These are phyloP conservation scores for Riparia riparia DNA, from an alignment of 2,113 vertebrate species.

Conservation along the genomic window DNA sequence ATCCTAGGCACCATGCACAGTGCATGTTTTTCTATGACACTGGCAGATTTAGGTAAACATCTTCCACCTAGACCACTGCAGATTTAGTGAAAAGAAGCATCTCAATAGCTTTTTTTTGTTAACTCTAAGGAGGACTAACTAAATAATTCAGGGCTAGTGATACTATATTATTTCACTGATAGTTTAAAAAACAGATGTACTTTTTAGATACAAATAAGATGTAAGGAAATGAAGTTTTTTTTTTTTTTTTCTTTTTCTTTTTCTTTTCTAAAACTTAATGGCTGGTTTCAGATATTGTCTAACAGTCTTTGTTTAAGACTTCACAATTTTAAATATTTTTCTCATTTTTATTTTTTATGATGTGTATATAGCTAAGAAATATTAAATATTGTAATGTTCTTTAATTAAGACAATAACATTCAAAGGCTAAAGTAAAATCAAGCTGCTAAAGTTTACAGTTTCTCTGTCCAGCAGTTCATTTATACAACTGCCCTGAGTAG, in stretches of 20 bases:
- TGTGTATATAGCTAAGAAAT: slow-evolving; percentile 75
- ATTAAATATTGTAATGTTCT: slow-evolving; percentile 76
- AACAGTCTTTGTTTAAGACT: slow-evolving; percentile 5
- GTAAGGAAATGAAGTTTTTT: neutral
- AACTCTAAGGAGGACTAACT: slow-evolving; percentile 6
- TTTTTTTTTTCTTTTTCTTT: neutral
- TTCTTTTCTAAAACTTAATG: neutral
- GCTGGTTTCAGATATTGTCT: slow-evolving; percentile 30
- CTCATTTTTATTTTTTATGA: slow-evolving; percentile 46
- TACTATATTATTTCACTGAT: neutral
- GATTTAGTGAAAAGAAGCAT: slow-evolving; percentile 53
- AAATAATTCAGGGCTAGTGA: neutral
- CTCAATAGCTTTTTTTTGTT: neutral
- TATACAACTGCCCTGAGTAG: slow-evolving; percentile 86
- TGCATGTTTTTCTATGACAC: slow-evolving; percentile 22
- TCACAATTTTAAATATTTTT: slow-evolving; percentile 13
- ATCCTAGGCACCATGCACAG: slow-evolving; percentile 54
- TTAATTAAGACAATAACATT: slow-evolving; percentile 79
- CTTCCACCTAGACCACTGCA: slow-evolving; percentile 35
- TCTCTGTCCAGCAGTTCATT: slow-evolving; percentile 85
- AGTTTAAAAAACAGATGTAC: slow-evolving; percentile 15
- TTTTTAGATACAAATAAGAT: slow-evolving; percentile 28
- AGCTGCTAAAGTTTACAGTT: slow-evolving; percentile 80
- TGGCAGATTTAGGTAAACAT: slow-evolving; percentile 57
- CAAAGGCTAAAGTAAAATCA: slow-evolving; percentile 78